Conservation (phyloP, 1,140 invertebrate species). For the Papilio machaon region DNA sequence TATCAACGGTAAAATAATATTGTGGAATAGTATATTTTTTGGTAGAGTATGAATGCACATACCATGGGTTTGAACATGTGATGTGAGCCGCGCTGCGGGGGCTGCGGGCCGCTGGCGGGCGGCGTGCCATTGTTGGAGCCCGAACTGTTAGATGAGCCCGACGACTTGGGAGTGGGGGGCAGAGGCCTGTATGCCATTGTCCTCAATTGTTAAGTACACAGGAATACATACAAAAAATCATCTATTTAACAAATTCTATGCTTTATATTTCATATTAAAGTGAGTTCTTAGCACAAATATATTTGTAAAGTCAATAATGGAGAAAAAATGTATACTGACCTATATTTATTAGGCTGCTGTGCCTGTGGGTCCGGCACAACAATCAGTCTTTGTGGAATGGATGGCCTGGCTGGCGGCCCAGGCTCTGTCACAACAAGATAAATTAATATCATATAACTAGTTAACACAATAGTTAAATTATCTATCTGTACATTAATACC, state of each 20-base stretch:
- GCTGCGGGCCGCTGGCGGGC: slow-evolving; percentile 81
- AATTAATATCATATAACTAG: background rate
- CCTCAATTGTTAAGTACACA: background rate
- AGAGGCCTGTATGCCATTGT: slow-evolving; percentile 84
- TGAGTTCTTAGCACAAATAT: too few relatives aligned
- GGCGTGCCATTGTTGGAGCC: slow-evolving; percentile 79
- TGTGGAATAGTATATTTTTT: background rate
- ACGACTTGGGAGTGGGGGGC: slow-evolving; percentile 91
- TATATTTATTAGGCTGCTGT: slow-evolving; percentile 82
- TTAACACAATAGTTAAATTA: background rate
- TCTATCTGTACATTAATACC: slow-evolving; percentile 54
- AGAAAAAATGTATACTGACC: slow-evolving; percentile 59
- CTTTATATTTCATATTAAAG: too few relatives aligned
- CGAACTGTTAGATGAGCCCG: slow-evolving; percentile 83
- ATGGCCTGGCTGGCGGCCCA: slow-evolving; percentile 91
- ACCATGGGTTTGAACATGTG: slow-evolving; percentile 92
- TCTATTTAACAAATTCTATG: too few relatives aligned
- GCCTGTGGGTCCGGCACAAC: slow-evolving; percentile 87
- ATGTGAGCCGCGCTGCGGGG: slow-evolving; percentile 89
- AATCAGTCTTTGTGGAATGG: slow-evolving; percentile 93
- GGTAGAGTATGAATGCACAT: slow-evolving; percentile 36
- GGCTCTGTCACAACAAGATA: slow-evolving; percentile 84
- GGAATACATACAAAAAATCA: too few relatives aligned
- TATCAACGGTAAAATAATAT: too few relatives aligned
- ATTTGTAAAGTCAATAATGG: background rate